These are phyloP conservation scores for Eilema caniola DNA, from an alignment of 2,888 invertebrate species.

Conservation along the genomic window DNA sequence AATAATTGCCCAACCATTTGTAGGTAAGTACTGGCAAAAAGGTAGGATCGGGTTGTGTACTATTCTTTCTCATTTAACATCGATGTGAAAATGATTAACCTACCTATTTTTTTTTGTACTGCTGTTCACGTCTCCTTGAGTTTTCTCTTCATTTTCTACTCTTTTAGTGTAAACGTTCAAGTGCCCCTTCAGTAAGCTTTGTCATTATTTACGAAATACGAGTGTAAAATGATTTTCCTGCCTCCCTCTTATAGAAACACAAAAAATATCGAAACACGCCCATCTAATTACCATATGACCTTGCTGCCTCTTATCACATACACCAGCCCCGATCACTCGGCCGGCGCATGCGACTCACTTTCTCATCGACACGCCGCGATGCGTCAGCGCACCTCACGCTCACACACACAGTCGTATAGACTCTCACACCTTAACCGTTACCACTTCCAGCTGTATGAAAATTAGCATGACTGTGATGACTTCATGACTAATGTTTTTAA, in stretches of 20 bases:
- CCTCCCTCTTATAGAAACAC: not conserved
- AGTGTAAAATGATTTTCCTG: not conserved
- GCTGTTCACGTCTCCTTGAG: too few species aligned
- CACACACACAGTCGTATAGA: conserved; percentile 11
- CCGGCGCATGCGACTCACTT: conserved; percentile 63
- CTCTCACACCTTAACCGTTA: conserved; percentile 42
- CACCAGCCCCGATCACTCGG: conserved; percentile 57
- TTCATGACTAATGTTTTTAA: conserved; percentile 31
- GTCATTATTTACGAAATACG: not conserved
- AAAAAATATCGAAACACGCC: conserved; percentile 16
- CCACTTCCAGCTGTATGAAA: conserved; percentile 24
- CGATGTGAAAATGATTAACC: too few species aligned
- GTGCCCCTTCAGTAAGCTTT: not conserved
- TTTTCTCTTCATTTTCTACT: too few species aligned
- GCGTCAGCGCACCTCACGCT: conserved; percentile 52
- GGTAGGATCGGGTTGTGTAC: too few species aligned
- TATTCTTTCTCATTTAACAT: too few species aligned
- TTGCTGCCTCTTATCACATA: conserved; percentile 50
- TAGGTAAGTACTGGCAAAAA: too few species aligned
- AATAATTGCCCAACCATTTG: too few species aligned
- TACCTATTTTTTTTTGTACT: not conserved
- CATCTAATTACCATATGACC: conserved; percentile 26
- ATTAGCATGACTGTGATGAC: conserved; percentile 32
- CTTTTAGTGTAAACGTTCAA: not conserved
- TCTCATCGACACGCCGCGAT: conserved; percentile 55